Percentiles rank a stretch among this genome's conserved stretches.
Conservation (phyloP, 2,888 invertebrate genomes). For the Sarcophaga carnaria region DNA sequence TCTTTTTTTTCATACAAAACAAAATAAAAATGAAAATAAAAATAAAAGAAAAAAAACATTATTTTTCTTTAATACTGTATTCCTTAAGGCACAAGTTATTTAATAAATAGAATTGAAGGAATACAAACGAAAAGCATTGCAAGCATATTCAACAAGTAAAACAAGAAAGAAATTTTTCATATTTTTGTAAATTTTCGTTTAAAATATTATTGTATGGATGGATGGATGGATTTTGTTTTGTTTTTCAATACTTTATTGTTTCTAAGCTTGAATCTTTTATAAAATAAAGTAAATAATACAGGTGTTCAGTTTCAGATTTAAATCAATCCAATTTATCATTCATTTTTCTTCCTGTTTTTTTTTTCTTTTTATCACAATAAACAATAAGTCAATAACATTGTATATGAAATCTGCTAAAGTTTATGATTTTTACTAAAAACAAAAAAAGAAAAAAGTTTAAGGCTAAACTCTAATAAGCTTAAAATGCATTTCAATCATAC, state of each 20-base stretch:
- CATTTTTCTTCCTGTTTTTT: background rate
- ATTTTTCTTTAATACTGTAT: background rate
- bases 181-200: background rate
- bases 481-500: too few species aligned
- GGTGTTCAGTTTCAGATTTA: conserved; percentile 17
- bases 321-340: conserved; percentile 7
- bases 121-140: too few species aligned
- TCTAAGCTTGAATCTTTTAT: background rate
- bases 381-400: background rate
- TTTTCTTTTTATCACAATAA: background rate
- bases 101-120: background rate
- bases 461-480: too few species aligned
- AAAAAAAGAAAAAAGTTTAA: too few species aligned
- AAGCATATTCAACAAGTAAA: too few species aligned
- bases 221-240: background rate
- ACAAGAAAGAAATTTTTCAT: too few species aligned
- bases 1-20: too few species aligned
- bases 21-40: too few species aligned
- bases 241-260: background rate
- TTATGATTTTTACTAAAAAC: too few species aligned
- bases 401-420: too few species aligned
- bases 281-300: conserved; percentile 7
- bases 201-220: background rate
- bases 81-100: background rate
- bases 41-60: background rate